Conservation (phyloP, 2,888 invertebrate species). For the Platerodrilus igneus region DNA sequence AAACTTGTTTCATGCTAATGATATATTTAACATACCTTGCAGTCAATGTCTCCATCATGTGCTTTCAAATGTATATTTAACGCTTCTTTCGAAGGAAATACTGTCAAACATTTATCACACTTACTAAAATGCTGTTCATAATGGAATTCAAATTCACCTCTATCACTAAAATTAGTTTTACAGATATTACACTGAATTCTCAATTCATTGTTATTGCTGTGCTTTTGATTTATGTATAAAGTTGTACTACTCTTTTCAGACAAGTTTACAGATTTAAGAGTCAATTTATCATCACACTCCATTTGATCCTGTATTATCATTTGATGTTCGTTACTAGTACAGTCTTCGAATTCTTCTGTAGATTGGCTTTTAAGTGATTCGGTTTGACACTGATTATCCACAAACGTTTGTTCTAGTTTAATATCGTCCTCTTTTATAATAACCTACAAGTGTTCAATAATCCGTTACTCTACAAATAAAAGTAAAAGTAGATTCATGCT, state of each 20-base stretch:
- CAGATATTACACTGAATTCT: conserved; percentile 46
- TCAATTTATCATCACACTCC: too few species aligned
- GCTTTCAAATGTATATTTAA: conserved; percentile 42
- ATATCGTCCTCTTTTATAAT: too few species aligned
- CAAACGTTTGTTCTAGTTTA: too few species aligned
- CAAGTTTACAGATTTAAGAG: not conserved
- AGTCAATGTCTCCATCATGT: conserved; percentile 19
- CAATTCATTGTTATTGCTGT: conserved; percentile 19
- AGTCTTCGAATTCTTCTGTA: not conserved
- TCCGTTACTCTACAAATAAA: too few species aligned
- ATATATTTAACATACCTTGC: conserved; percentile 23
- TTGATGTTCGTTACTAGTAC: conserved; percentile 4
- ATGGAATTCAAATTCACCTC: conserved; percentile 43
- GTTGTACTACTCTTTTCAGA: conserved; percentile 3
- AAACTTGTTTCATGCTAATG: not conserved
- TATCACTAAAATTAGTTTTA: conserved; percentile 41
- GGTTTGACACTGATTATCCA: too few species aligned
- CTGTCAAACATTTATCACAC: conserved; percentile 46
- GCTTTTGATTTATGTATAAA: conserved; percentile 6
- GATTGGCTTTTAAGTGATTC: too few species aligned
- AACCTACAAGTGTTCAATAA: too few species aligned
- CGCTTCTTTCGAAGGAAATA: conserved; percentile 49
- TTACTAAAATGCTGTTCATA: conserved; percentile 46
- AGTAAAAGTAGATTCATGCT: too few species aligned
- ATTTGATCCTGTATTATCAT: not conserved